A percentile compares a stretch with the other conserved stretches of the same genome.
Conservation (phyloP, 2,888 invertebrate genomes). For the Drosophila prostipennis region DNA sequence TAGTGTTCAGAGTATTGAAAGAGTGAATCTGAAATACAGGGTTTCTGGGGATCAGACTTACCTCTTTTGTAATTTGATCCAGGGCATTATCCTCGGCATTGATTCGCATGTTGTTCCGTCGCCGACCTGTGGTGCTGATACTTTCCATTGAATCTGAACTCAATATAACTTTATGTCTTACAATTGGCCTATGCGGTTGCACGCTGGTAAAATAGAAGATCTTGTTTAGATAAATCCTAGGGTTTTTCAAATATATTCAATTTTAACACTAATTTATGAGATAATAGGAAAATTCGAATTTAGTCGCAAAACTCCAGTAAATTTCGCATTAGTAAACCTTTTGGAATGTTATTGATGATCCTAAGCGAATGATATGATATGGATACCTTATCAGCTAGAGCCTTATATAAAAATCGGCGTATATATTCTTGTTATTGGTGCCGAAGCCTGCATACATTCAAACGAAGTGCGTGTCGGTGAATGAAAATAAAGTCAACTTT, state of each 20-base stretch:
- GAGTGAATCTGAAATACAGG: too few species aligned
- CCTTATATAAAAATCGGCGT: constrained; percentile 11
- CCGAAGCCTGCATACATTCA: not conserved
- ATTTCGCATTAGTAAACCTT: not conserved
- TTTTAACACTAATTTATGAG: too few species aligned
- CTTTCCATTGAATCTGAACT: constrained; percentile 79
- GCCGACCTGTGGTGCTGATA: constrained; percentile 86
- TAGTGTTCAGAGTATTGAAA: too few species aligned
- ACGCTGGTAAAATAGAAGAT: not conserved
- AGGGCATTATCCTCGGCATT: constrained; percentile 98
- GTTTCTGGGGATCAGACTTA: constrained; percentile 78
- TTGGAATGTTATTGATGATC: constrained; percentile 2
- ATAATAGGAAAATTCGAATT: too few species aligned
- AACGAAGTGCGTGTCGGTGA: not conserved
- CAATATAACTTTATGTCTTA: not conserved
- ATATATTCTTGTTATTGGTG: not conserved
- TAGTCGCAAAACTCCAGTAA: not conserved
- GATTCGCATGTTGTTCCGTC: constrained; percentile 93
- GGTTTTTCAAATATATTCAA: too few species aligned
- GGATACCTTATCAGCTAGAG: constrained; percentile 5
- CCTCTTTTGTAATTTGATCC: constrained; percentile 98
- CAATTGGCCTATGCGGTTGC: not conserved
- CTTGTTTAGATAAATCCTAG: not conserved
- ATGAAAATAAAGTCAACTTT: constrained; percentile 3
- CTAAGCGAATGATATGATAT: not conserved